phyloP scores from a whole-genome alignment of 2,888 invertebrate species.

The Thereva nobilitata region DNA sequence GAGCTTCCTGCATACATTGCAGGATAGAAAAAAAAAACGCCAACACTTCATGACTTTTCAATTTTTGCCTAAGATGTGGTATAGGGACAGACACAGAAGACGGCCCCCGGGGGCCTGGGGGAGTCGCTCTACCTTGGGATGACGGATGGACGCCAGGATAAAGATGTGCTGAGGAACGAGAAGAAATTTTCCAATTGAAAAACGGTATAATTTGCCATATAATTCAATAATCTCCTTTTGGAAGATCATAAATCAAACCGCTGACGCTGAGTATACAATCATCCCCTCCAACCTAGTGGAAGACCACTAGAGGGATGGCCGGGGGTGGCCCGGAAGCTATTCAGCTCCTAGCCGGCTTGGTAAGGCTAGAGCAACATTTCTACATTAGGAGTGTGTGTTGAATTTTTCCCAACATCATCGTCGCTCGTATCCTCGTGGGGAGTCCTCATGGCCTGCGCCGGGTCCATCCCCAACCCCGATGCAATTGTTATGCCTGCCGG shows the following conservation, averaged over 20 bases:
- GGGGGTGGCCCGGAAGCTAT: background rate
- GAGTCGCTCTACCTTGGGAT: background rate
- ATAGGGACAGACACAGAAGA: conserved; percentile 13
- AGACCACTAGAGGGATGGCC: conserved; percentile 4
- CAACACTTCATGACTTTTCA: conserved; percentile 39
- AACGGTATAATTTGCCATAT: conserved; percentile 42
- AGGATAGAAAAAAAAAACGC: conserved; percentile 28
- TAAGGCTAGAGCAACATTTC: conserved; percentile 18
- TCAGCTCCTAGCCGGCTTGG: background rate
- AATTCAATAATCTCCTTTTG: conserved; percentile 41
- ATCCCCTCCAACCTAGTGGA: conserved; percentile 9
- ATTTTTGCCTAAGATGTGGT: conserved; percentile 12
- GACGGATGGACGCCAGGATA: background rate
- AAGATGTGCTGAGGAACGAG: conserved; percentile 30
- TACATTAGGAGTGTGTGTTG: conserved; percentile 23
- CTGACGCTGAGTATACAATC: conserved; percentile 34
- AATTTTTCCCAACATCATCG: conserved; percentile 25
- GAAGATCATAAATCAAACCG: conserved; percentile 40
- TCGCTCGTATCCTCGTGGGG: background rate
- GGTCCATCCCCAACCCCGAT: conserved; percentile 4
- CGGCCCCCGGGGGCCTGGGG: background rate
- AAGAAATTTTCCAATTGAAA: conserved; percentile 41
- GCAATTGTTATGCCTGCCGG: conserved; percentile 3
- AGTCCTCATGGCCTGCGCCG: background rate
- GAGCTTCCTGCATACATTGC: conserved; percentile 21